Conservation (phyloP, 1,140 invertebrate genomes). For the Odontomachus brunneus region DNA sequence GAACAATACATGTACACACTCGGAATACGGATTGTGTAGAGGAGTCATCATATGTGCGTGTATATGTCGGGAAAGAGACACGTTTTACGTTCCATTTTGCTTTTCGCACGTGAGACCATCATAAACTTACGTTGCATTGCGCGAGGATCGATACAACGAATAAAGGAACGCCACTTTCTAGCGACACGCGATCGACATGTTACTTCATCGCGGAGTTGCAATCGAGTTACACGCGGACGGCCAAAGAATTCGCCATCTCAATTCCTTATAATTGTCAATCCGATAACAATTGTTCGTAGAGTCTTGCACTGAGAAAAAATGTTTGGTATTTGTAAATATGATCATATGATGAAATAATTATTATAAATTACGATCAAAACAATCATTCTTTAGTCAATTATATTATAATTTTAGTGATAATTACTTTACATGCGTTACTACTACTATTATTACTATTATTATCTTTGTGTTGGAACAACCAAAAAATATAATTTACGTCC, state of each 20-base stretch:
- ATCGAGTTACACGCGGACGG: neutral
- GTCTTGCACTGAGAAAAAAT: no score
- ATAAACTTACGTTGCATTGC: constrained; percentile 27
- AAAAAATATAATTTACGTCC: no score
- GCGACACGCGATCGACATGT: constrained; percentile 12
- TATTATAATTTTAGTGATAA: no score
- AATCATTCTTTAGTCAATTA: no score
- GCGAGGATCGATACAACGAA: constrained; percentile 57
- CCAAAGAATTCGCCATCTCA: neutral
- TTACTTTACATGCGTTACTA: no score
- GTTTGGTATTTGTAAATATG: no score
- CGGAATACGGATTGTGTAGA: neutral
- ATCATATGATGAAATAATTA: no score
- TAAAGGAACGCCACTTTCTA: constrained; percentile 41
- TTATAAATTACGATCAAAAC: no score
- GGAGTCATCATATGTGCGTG: neutral
- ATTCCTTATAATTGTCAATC: neutral
- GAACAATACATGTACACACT: no score
- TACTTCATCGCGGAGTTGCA: neutral
- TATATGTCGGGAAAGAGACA: neutral
- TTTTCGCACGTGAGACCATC: neutral
- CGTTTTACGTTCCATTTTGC: neutral
- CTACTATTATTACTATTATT: no score
- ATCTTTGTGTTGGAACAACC: no score
- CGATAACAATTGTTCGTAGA: no score